phyloP scores from a whole-genome alignment of 2,113 vertebrate species.

The Pelobates fuscus region DNA sequence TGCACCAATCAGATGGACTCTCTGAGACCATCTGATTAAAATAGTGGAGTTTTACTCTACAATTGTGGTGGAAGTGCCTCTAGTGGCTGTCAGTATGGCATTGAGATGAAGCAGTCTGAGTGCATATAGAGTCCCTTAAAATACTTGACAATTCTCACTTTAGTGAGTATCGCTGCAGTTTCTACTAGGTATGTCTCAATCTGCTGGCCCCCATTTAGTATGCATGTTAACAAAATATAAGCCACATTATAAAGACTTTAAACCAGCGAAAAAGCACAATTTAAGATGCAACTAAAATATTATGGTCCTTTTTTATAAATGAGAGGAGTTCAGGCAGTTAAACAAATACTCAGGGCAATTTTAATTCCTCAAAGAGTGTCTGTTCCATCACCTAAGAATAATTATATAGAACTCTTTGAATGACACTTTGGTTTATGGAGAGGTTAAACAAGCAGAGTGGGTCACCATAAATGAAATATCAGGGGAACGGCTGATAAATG shows the following conservation, averaged over 20 bases:
- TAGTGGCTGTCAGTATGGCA: too few relatives aligned
- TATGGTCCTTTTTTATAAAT: background rate
- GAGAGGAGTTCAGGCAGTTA: slow-evolving; percentile 36
- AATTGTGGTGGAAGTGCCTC: too few relatives aligned
- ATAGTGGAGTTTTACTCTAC: too few relatives aligned
- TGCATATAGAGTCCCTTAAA: too few relatives aligned
- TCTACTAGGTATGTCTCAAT: too few relatives aligned
- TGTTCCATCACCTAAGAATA: slow-evolving; percentile 45
- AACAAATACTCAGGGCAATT: slow-evolving; percentile 42
- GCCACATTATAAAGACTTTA: background rate
- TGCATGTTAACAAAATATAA: background rate
- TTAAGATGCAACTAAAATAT: background rate
- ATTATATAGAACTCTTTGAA: slow-evolving; percentile 32
- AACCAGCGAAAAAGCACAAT: background rate
- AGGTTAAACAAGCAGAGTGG: slow-evolving; percentile 46
- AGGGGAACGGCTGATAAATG: slow-evolving; percentile 8
- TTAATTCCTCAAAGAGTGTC: slow-evolving; percentile 1
- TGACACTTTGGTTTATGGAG: slow-evolving; percentile 36
- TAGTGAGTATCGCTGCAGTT: too few relatives aligned
- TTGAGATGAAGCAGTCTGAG: too few relatives aligned
- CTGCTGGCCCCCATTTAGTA: background rate
- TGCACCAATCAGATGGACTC: too few relatives aligned
- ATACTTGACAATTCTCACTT: too few relatives aligned
- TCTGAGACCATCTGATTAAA: too few relatives aligned
- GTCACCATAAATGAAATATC: slow-evolving; percentile 18